phyloP scores from a whole-genome alignment of 2,888 invertebrate genomes.

The Eudiplozoon nipponicum region DNA sequence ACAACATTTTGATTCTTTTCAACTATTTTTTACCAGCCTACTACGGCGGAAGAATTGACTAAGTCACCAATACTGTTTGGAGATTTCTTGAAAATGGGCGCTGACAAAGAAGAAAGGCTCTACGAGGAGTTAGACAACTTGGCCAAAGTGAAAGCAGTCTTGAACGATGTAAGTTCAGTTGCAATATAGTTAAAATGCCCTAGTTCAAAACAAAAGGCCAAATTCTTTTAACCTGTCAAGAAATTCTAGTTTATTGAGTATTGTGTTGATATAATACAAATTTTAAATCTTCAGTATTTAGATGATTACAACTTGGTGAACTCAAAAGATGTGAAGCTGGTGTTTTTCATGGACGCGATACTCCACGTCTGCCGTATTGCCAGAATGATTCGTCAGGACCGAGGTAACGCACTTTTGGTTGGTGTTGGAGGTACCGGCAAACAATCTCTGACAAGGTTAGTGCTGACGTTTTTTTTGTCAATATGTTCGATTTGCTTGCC shows the following conservation, averaged over 20 bases:
- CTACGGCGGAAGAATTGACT: constrained; percentile 22
- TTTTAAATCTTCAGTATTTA: constrained; percentile 34
- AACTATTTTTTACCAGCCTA: too few relatives aligned
- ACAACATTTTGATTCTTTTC: too few relatives aligned
- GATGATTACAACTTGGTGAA: constrained; percentile 47
- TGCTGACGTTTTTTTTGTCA: constrained; percentile 4
- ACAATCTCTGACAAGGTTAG: constrained; percentile 27
- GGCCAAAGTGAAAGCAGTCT: constrained; percentile 37
- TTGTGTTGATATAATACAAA: not conserved
- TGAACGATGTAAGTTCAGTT: constrained; percentile 33
- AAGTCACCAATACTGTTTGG: constrained; percentile 38
- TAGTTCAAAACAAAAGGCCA: too few relatives aligned
- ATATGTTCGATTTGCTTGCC: constrained; percentile 1
- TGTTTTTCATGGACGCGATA: constrained; percentile 40
- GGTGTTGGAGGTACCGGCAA: constrained; percentile 29
- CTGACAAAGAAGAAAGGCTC: constrained; percentile 38
- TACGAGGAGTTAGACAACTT: constrained; percentile 52
- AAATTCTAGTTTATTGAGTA: not conserved
- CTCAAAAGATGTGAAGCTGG: constrained; percentile 47
- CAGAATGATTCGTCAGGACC: constrained; percentile 27
- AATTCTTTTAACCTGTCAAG: not conserved
- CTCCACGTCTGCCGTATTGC: constrained; percentile 27
- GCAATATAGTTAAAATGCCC: too few relatives aligned
- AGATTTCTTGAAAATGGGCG: constrained; percentile 46
- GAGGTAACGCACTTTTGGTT: constrained; percentile 28